Evolutionary conservation across 2,113 vertebrate species (phyloP).

Genomic region (Nicator chloris): DNA sequence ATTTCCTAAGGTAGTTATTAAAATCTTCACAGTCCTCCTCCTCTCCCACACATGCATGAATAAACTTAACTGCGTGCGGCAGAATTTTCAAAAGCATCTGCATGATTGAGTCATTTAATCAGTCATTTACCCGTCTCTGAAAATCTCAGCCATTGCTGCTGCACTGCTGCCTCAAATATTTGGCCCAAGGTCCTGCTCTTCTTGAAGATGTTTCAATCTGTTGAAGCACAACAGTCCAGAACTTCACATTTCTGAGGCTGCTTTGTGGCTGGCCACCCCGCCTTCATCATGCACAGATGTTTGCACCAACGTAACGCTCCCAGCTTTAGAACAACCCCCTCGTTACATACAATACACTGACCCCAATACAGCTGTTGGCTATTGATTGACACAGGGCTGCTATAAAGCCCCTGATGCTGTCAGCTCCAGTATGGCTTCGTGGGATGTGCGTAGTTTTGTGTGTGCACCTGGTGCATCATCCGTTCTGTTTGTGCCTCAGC

Average conservation of each 20-base stretch:
- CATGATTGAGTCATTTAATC: slow-evolving; percentile 64
- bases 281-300: background rate
- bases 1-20: slow-evolving; percentile 55
- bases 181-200: background rate
- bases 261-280: background rate
- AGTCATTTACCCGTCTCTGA: slow-evolving; percentile 24
- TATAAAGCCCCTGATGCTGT: background rate
- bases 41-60: slow-evolving; percentile 64
- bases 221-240: background rate
- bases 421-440: accelerated
- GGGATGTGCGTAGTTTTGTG: background rate
- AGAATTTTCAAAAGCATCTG: slow-evolving; percentile 60
- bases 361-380: accelerated
- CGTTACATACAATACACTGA: accelerated
- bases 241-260: background rate
- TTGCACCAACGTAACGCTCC: background rate
- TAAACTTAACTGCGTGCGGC: slow-evolving; percentile 31
- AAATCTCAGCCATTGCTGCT: background rate
- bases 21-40: slow-evolving; percentile 51
- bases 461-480: background rate
- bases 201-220: background rate
- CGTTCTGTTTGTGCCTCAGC: accelerated
- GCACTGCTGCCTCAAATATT: background rate
- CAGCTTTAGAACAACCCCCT: background rate
- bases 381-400: background rate